A percentile compares a stretch with the other conserved stretches of the same genome.
phyloP scores from a whole-genome alignment of 2,797 vertebrate genomes.

The Sebastes minor region DNA sequence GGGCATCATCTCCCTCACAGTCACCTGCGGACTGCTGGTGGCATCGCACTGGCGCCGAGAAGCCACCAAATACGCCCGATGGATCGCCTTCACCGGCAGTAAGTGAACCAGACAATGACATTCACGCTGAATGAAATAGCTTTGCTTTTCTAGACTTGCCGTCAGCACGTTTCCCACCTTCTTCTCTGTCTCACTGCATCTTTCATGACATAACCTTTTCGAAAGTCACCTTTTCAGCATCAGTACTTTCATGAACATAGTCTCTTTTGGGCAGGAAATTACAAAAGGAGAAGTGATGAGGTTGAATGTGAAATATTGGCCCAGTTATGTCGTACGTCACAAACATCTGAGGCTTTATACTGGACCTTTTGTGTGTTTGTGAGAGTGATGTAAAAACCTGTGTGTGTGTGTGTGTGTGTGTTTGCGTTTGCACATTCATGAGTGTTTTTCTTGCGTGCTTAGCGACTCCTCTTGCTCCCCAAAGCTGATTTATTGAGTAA shows the following conservation, averaged over 20 bases:
- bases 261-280: background rate
- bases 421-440: slow-evolving; percentile 16
- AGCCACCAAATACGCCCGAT: slow-evolving; percentile 92
- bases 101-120: slow-evolving; percentile 46
- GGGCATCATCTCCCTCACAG: slow-evolving; percentile 99
- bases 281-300: background rate
- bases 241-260: background rate
- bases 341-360: background rate
- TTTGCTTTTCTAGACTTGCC: background rate
- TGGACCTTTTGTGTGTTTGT: background rate
- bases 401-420: background rate
- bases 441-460: slow-evolving; percentile 21
- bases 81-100: slow-evolving; percentile 84
- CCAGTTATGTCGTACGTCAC: background rate
- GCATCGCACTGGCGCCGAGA: slow-evolving; percentile 98
- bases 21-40: slow-evolving; percentile 98
- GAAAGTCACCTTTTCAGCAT: background rate
- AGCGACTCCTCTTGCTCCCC: background rate
- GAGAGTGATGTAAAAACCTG: background rate
- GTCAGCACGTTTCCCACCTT: slow-evolving; percentile 9
- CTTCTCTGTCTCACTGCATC: slow-evolving; percentile 3
- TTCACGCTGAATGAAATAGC: background rate
- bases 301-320: slow-evolving; percentile 5
- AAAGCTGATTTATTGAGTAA: slow-evolving; percentile 50
- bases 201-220: slow-evolving; percentile 15